Evolutionary conservation across 2,888 invertebrate genomes (phyloP).

Genomic region (Sphaeridia pumilis): DNA sequence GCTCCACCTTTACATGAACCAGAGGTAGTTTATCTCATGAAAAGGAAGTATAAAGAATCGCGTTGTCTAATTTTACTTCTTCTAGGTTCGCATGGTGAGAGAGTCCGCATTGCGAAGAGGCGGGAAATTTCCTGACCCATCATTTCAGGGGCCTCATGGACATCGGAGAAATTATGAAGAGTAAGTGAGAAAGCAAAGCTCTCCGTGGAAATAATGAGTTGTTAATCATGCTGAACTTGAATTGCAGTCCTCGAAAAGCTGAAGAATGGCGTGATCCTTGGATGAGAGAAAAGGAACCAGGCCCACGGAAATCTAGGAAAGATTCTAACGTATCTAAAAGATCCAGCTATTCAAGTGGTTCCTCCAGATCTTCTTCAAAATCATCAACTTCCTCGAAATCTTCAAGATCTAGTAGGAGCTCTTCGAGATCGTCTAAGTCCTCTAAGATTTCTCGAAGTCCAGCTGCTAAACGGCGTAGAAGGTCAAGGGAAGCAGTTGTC

Average conservation of each 20-base stretch:
- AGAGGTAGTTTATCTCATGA: conserved; percentile 11
- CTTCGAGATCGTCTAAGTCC: conserved; percentile 21
- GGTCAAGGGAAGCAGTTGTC: conserved; percentile 17
- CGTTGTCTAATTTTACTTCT: not conserved
- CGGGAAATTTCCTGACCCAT: conserved; percentile 9
- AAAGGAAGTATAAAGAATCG: not conserved
- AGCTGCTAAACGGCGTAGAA: conserved; percentile 13
- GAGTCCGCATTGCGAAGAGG: conserved; percentile 23
- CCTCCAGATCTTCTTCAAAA: conserved; percentile 23
- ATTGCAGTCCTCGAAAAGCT: conserved; percentile 39
- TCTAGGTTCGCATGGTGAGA: conserved; percentile 26
- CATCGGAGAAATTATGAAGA: conserved; percentile 19
- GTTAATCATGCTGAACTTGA: not conserved
- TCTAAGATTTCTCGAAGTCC: conserved; percentile 19
- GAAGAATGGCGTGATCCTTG: conserved; percentile 96
- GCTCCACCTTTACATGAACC: conserved; percentile 29
- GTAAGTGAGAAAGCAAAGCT: conserved; percentile 10
- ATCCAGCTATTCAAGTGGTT: conserved; percentile 24
- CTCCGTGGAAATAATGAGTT: not conserved
- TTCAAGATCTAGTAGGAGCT: conserved; percentile 16
- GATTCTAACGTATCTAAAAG: conserved; percentile 20
- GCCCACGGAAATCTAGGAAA: conserved; percentile 13
- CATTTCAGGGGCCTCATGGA: not conserved
- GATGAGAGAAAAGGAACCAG: conserved; percentile 62
- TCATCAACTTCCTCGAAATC: conserved; percentile 20